phyloP scores from a whole-genome alignment of 2,888 invertebrate genomes.

The Stenoptilia bipunctidactyla region DNA sequence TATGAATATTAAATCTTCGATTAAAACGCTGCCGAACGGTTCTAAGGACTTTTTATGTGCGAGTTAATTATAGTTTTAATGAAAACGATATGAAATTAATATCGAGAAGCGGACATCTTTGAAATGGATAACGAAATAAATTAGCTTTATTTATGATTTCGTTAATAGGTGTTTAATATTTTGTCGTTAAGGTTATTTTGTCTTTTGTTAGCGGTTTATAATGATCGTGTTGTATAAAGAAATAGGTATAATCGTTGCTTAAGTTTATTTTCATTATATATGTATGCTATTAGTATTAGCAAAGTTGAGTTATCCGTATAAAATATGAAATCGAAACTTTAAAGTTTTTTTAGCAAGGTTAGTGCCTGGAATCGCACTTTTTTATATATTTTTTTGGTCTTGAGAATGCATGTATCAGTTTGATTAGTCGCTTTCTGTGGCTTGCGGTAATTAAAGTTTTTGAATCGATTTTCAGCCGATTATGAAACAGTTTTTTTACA shows the following conservation, averaged over 20 bases:
- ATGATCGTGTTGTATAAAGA: not conserved
- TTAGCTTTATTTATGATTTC: conserved; percentile 51
- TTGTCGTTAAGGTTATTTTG: conserved; percentile 23
- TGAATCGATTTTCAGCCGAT: too few species aligned
- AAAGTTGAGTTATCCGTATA: too few species aligned
- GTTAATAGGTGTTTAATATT: conserved; percentile 41
- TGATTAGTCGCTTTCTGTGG: too few species aligned
- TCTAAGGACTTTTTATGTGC: conserved; percentile 46
- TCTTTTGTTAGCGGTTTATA: not conserved
- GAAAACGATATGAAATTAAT: conserved; percentile 60
- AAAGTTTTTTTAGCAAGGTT: too few species aligned
- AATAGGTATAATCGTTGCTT: not conserved
- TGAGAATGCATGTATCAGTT: too few species aligned
- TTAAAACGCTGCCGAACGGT: conserved; percentile 27
- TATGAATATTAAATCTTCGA: conserved; percentile 49
- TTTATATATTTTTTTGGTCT: too few species aligned
- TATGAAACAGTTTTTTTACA: too few species aligned
- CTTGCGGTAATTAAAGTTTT: too few species aligned
- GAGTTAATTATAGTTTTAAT: conserved; percentile 63
- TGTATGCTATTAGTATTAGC: too few species aligned
- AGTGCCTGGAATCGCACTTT: too few species aligned
- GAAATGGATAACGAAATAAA: conserved; percentile 55
- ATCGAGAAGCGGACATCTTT: conserved; percentile 50
- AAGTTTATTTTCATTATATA: too few species aligned
- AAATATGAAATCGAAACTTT: too few species aligned